phyloP scores from a whole-genome alignment of 37 sponge, comb jelly and placozoan genomes.

The Cliona cf. orientalis region DNA sequence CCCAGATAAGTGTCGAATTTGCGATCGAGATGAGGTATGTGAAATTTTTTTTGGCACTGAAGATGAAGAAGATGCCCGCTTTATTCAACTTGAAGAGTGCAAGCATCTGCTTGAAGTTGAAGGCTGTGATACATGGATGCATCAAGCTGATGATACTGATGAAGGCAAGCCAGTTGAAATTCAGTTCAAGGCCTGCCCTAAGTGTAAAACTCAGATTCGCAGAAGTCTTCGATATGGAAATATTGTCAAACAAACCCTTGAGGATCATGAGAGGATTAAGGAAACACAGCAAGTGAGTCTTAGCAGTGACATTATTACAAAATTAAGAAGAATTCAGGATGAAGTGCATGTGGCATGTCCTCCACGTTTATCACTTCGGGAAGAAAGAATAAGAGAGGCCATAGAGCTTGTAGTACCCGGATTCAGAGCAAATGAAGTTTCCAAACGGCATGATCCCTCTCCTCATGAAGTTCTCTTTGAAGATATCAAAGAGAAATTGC shows the following conservation, averaged over 20 bases:
- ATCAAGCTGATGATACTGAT: too few relatives aligned
- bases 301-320: neutral
- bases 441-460: too few relatives aligned
- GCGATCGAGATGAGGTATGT: constrained; percentile 58
- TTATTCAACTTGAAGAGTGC: constrained; percentile 85
- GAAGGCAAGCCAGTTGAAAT: too few relatives aligned
- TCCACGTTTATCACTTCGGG: neutral
- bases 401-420: neutral
- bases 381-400: neutral
- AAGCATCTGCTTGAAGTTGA: constrained; percentile 80
- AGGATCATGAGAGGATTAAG: constrained; percentile 76
- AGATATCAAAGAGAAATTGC: too few relatives aligned
- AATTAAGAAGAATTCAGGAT: neutral
- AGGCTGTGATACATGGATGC: constrained; percentile 88
- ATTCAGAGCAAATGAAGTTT: too few relatives aligned
- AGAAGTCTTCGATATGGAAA: constrained; percentile 85
- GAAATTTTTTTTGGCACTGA: constrained; percentile 92
- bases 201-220: constrained; percentile 73
- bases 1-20: constrained; percentile 70
- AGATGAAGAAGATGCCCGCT: constrained; percentile 83
- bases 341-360: neutral
- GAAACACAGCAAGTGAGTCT: constrained; percentile 8
- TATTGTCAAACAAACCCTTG: constrained; percentile 59
- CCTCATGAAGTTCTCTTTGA: too few relatives aligned
- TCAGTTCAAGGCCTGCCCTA: constrained; percentile 80